Evolutionary conservation across 2,888 invertebrate species (phyloP).

Genomic region (Selenia dentaria): DNA sequence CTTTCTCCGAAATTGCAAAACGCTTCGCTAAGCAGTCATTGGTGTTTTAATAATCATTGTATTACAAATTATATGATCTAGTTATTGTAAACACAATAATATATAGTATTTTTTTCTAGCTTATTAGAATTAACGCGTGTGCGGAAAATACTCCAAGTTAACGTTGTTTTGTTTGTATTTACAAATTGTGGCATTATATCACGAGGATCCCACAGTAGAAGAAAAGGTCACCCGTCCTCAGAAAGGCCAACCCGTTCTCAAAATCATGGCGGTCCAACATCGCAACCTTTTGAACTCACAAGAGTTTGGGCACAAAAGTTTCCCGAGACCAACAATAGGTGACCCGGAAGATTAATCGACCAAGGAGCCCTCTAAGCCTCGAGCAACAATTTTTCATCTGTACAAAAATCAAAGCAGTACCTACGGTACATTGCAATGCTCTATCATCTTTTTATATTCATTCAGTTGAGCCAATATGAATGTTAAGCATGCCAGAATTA

Average conservation of each 20-base stretch:
- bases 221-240: conserved; percentile 33
- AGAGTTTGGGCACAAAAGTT: conserved; percentile 75
- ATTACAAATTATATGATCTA: too few relatives aligned
- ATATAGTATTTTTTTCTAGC: too few relatives aligned
- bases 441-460: conserved; percentile 14
- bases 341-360: conserved; percentile 79
- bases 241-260: conserved; percentile 45
- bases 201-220: conserved; percentile 17
- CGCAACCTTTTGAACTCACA: conserved; percentile 73
- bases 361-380: conserved; percentile 68
- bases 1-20: too few relatives aligned
- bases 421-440: conserved; percentile 47
- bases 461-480: too few relatives aligned
- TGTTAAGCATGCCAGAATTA: too few relatives aligned
- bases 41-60: too few relatives aligned
- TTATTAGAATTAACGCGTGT: too few relatives aligned
- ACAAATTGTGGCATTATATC: conserved; percentile 13
- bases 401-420: conserved; percentile 72
- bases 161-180: neutral
- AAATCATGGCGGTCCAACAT: conserved; percentile 63
- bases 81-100: too few relatives aligned
- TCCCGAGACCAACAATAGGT: conserved; percentile 75
- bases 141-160: neutral
- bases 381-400: conserved; percentile 81
- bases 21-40: too few relatives aligned